Base-by-base conservation (phyloP, 2,797 vertebrate genomes). In the Cetoscarus ocellatus region DNA sequence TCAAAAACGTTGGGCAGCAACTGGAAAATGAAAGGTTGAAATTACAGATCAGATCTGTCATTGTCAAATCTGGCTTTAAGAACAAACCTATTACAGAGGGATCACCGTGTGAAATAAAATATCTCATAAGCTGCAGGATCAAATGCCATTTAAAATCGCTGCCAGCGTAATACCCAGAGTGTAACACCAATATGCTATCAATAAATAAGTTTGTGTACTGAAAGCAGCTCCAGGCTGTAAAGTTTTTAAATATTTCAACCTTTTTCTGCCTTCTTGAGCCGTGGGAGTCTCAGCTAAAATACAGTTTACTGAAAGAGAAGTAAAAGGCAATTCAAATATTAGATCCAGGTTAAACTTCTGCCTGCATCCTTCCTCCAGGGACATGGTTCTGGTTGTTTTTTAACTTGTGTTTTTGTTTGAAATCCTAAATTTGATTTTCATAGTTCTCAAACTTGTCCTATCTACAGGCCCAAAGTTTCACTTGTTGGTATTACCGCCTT, bases 21-120 rank as follows among this genome's bases (percentile, higher is more conserved):
- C 55, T 49, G 53, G 52, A 45, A 73, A 71, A 74, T 62, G 57
- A 73, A 72, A 65, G 11, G 13, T 7, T 52, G 65, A 40, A 84
- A 79, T 79, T 67, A 60, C 67, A 27, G 3, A 64, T 70, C 57
- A 65, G 53, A 73, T 83, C 55, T 54, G n/a, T 78, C 55, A 73
- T 42, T 75, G 61, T 64, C 59, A 64, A 56, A 63, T 56, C 18
- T n/a, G 3, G 12, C 52, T 64, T 10, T 11, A 1, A 82, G 48
- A 66, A 35, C 35, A 62, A 64, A 77, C 18, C n/a, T 11, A 7
- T 19, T 58, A 61, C 48, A 17, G 50, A 58, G 43, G 27, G 50
- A 54, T 10, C 42, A 42, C 38, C 13, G 1, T 61, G 19, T 48
- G 48, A 49, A 64, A 65, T 67, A 7, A 61, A 70, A 80, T 59